Percentiles rank a stretch among this genome's conserved stretches.
These are phyloP conservation scores for Sus cebifrons DNA, from an alignment of 2,797 vertebrate species.

Conservation along the genomic window DNA sequence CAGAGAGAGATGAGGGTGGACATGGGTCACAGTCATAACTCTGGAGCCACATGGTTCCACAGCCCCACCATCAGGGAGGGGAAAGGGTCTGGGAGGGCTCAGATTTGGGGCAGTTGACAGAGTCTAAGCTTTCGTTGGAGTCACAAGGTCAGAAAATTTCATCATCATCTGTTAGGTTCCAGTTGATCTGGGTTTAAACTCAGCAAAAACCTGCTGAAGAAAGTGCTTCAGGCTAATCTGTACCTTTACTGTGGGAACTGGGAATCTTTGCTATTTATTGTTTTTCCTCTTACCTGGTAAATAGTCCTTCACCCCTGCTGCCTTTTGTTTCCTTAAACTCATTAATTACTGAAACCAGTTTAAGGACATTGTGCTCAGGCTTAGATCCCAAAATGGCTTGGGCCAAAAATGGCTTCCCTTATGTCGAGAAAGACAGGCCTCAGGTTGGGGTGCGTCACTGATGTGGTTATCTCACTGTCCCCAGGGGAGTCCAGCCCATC, in stretches of 20 bases:
- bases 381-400: not conserved
- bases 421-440: not conserved
- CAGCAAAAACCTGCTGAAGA: not conserved
- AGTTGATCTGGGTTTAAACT: not conserved
- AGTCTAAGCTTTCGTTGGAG: not conserved
- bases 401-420: not conserved
- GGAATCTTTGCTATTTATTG: not conserved
- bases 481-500: not conserved
- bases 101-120: not conserved
- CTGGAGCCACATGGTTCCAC: no score
- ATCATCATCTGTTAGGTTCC: not conserved
- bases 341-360: not conserved
- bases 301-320: not conserved
- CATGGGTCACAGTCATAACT: not conserved
- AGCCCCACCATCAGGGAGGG: not conserved
- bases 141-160: not conserved
- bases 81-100: not conserved
- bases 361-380: not conserved
- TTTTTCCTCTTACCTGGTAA: not conserved
- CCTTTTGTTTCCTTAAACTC: not conserved
- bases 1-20: rapidly evolving
- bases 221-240: not conserved
- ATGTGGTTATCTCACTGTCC: not conserved
- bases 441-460: not conserved
- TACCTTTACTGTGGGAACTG: not conserved